Conservation (phyloP, 2,888 invertebrate species). For the Abscondita cerata region DNA sequence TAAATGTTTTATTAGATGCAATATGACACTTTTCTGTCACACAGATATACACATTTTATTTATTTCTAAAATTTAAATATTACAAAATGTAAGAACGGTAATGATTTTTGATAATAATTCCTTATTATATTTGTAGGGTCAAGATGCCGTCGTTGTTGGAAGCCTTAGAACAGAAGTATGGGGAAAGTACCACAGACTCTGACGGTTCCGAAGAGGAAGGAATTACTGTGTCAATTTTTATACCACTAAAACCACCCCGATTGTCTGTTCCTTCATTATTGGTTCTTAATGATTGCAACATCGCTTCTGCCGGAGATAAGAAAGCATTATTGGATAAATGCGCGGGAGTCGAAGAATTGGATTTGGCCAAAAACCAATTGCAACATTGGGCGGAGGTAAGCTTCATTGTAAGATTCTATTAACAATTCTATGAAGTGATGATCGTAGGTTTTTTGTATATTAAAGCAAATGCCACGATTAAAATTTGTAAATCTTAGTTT, state of each 20-base stretch:
- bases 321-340: constrained; percentile 82
- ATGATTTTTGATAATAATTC: constrained; percentile 4
- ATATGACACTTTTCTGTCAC: not conserved
- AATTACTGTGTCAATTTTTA: constrained; percentile 83
- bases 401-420: not conserved
- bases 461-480: constrained; percentile 87
- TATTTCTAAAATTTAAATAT: not conserved
- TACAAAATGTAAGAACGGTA: not conserved
- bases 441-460: constrained; percentile 69
- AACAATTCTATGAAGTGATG: not conserved
- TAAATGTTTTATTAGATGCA: no score
- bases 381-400: constrained; percentile 87
- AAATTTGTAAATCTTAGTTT: constrained; percentile 93
- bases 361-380: constrained; percentile 91
- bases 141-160: constrained; percentile 89
- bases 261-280: constrained; percentile 80
- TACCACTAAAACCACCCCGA: constrained; percentile 82
- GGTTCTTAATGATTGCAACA: constrained; percentile 90
- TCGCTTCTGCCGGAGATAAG: constrained; percentile 87
- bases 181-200: constrained; percentile 63
- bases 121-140: constrained; percentile 38
- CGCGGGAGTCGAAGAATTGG: constrained; percentile 90
- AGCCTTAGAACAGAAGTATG: constrained; percentile 89
- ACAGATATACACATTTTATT: constrained; percentile 1
- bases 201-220: constrained; percentile 67